Conservation (phyloP, 2,113 vertebrate genomes). For the Colistium nudipinnis region DNA sequence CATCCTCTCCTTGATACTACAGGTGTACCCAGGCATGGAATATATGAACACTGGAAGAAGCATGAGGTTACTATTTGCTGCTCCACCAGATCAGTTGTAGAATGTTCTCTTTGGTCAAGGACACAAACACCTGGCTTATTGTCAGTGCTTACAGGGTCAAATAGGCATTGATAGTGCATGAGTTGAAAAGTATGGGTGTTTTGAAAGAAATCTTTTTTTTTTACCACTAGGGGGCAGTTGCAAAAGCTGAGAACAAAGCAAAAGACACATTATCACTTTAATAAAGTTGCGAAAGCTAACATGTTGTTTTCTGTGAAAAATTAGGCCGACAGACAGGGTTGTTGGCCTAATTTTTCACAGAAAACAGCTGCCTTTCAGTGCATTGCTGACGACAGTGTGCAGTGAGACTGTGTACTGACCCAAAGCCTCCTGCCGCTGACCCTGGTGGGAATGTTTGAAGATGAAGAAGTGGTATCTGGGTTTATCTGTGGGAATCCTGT, state of each 20-base stretch:
- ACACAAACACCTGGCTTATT: background rate
- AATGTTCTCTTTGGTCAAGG: background rate
- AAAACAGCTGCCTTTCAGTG: no score
- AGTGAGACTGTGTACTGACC: conserved; percentile 81
- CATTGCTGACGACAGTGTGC: background rate
- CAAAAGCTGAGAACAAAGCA: background rate
- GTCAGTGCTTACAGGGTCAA: background rate
- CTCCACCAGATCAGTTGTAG: background rate
- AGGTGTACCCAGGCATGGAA: conserved; percentile 98
- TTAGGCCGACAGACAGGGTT: no score
- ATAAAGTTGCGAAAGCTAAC: background rate
- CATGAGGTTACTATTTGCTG: background rate
- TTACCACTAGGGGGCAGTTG: no score
- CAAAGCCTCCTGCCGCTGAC: conserved; percentile 90
- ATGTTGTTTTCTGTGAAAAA: no score
- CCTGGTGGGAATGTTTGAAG: conserved; percentile 94
- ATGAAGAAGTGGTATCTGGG: conserved; percentile 98
- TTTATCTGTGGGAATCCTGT: conserved; percentile 89
- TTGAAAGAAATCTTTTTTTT: no score
- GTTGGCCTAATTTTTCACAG: no score
- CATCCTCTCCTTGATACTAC: conserved; percentile 98
- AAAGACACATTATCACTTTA: background rate
- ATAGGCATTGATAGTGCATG: no score
- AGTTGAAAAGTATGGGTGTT: no score
- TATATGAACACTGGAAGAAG: conserved; percentile 93